A percentile compares a stretch with the other conserved stretches of the same genome.
phyloP scores from a whole-genome alignment of 2,797 vertebrate genomes.

The Pampus argenteus region DNA sequence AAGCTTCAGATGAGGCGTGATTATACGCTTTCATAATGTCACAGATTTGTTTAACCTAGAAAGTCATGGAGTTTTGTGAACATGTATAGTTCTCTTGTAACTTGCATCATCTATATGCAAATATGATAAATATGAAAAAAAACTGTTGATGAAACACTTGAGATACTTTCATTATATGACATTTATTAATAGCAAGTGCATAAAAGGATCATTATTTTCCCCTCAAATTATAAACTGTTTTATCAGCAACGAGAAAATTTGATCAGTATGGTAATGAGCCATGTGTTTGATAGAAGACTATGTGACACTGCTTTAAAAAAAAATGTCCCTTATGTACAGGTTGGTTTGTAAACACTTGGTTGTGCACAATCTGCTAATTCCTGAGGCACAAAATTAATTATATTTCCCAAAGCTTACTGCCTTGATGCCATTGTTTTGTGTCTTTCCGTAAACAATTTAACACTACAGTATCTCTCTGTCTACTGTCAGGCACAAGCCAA shows the following conservation, averaged over 20 bases:
- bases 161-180: conserved; percentile 15
- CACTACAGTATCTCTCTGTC: not conserved
- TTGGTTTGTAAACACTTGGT: conserved; percentile 47
- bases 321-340: conserved; percentile 42
- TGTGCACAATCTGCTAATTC: conserved; percentile 36
- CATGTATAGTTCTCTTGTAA: not conserved
- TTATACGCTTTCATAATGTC: not conserved
- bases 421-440: conserved; percentile 38
- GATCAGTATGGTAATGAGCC: conserved; percentile 19
- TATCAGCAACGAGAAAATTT: conserved; percentile 15
- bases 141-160: conserved; percentile 10
- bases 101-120: conserved; percentile 24
- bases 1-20: not conserved
- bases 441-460: conserved; percentile 37
- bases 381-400: conserved; percentile 32
- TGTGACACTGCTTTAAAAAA: conserved; percentile 27
- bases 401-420: conserved; percentile 25
- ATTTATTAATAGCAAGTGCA: conserved; percentile 11
- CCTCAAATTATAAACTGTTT: conserved; percentile 9
- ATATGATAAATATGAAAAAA: conserved; percentile 25
- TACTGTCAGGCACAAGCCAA: conserved; percentile 11
- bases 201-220: not conserved
- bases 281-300: conserved; percentile 15
- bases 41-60: conserved; percentile 20
- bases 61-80: not conserved